Base-by-base conservation (phyloP, 2,797 vertebrate species). In the Enteromius argenteus region DNA sequence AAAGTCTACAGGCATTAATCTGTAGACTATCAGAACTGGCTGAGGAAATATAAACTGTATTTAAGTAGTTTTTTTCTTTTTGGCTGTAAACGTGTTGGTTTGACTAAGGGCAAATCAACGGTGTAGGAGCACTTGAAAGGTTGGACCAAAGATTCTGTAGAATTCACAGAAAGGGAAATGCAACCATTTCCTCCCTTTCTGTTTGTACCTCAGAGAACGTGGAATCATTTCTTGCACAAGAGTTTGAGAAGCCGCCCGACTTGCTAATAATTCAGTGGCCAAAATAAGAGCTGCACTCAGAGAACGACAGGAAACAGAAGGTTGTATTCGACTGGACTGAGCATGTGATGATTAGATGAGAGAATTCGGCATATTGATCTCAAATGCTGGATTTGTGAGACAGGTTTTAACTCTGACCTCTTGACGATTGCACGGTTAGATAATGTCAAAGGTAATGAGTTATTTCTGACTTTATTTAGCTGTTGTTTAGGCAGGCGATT, bases 121-220 rank as follows among this genome's bases (percentile, higher is more conserved):
- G 27, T 64, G 51, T 80, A 53, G 86, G 68, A 89, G 90, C 88
- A 79, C 89, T 86, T 89, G 86, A 91, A 91, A 89, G 86, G 89
- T 90, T 89, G 93, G 94, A 95, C 95, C 94, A 95, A 96, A 95
- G 86, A 87, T 84, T 90, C 84, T 88, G 81, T 81, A 81, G 51
- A 37, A 62, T 66, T 42, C 27, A 46, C 15, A 73, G 49, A 69
- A 69, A 32, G 23, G 69, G 79, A 79, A 51, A 80, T 9, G 17
- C 79, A 42, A 44, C 80, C 69, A 51, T 83, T 77, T 69, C 51
- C 46, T 51, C 58, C 46, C 51, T 84, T 78, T 49, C 66, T 79
- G 75, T 78, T 78, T 27, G 66, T 60, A 79, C 75, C 75, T 84
- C 35, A 77, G 30, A 72, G 62, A n/a, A 69, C 53, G 4, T 46